phyloP scores from a whole-genome alignment of 2,888 invertebrate genomes.

The Candidula unifasciata region DNA sequence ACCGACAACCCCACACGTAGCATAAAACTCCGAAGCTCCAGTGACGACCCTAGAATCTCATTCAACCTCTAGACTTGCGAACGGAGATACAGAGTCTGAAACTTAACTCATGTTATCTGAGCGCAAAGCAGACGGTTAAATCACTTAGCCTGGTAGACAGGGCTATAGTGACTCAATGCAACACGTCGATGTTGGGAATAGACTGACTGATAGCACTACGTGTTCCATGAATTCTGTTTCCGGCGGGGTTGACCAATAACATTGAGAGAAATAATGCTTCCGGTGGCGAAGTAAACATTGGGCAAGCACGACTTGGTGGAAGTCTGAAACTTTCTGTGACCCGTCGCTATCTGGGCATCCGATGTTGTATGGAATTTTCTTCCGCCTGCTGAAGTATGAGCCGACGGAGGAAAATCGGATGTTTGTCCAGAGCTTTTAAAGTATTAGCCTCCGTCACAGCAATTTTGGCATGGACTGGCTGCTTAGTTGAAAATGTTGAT shows the following conservation, averaged over 20 bases:
- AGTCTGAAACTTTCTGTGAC: constrained; percentile 17
- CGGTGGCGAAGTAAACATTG: constrained; percentile 21
- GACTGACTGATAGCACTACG: not conserved
- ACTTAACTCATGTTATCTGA: too few species aligned
- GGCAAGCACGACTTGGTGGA: too few species aligned
- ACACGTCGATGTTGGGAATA: too few species aligned
- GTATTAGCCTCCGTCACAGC: constrained; percentile 22
- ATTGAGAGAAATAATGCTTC: not conserved
- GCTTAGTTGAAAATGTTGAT: not conserved
- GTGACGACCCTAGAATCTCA: too few species aligned
- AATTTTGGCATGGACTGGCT: constrained; percentile 23
- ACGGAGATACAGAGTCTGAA: too few species aligned
- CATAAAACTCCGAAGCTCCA: too few species aligned
- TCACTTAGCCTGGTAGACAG: too few species aligned
- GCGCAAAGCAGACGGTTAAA: too few species aligned
- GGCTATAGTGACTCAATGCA: too few species aligned
- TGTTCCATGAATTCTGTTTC: not conserved
- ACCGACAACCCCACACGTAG: too few species aligned
- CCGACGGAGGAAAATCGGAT: constrained; percentile 11
- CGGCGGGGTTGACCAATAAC: constrained; percentile 5
- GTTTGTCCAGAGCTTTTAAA: constrained; percentile 25
- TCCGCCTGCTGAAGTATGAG: constrained; percentile 4
- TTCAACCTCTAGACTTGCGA: too few species aligned
- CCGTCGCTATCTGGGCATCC: not conserved
- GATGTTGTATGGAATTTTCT: not conserved